These are phyloP conservation scores for Philopedon plagiatum DNA, from an alignment of 2,888 invertebrate species.

Conservation along the genomic window DNA sequence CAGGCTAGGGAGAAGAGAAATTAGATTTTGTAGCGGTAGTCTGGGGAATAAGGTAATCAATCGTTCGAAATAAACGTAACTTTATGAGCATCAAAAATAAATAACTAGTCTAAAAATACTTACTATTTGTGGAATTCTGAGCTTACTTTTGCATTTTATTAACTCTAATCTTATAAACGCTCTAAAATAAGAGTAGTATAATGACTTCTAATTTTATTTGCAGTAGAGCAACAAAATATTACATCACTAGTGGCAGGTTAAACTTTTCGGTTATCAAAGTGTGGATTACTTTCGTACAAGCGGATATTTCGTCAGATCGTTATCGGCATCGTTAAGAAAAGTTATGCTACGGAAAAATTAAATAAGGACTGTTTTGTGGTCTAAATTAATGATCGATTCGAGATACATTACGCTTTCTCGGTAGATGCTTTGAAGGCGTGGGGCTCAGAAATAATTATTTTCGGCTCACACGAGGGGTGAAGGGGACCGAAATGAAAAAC, in stretches of 20 bases:
- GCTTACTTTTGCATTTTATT: too few relatives aligned
- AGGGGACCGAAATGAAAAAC: constrained; percentile 49
- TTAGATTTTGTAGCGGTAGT: constrained; percentile 28
- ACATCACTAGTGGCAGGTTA: constrained; percentile 26
- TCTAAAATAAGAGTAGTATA: too few relatives aligned
- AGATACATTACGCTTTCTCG: constrained; percentile 39
- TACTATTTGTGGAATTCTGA: too few relatives aligned
- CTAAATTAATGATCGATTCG: constrained; percentile 47
- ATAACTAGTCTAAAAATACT: too few relatives aligned
- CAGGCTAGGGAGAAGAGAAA: constrained; percentile 23
- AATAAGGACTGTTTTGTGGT: constrained; percentile 41
- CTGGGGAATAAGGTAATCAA: too few relatives aligned
- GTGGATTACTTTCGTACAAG: constrained; percentile 37
- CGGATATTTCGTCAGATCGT: constrained; percentile 42
- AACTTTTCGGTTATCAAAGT: constrained; percentile 23
- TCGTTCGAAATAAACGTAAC: too few relatives aligned
- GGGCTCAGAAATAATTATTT: constrained; percentile 50
- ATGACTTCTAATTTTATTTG: too few relatives aligned
- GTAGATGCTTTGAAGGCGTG: constrained; percentile 22
- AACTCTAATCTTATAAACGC: too few relatives aligned
- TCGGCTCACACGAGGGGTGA: constrained; percentile 33
- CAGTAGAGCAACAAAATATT: not conserved
- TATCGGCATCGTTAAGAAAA: constrained; percentile 48
- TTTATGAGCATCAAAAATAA: too few relatives aligned
- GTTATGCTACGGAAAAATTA: constrained; percentile 46